phyloP scores from a whole-genome alignment of 2,888 invertebrate species.

The Emmelina monodactyla region DNA sequence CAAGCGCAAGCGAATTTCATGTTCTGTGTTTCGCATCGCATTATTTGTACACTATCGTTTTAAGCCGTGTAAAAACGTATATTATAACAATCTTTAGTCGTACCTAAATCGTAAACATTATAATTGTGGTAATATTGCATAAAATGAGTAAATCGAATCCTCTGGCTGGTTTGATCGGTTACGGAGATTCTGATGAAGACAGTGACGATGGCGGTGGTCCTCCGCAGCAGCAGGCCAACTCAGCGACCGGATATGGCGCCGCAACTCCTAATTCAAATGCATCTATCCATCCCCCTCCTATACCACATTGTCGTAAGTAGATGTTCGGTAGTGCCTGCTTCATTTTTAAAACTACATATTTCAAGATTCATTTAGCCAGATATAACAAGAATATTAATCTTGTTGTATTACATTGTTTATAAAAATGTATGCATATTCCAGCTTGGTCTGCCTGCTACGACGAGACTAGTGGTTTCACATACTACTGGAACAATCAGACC shows the following conservation, averaged over 20 bases:
- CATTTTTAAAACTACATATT: background rate
- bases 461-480: conserved; percentile 65
- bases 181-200: conserved; percentile 53
- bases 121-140: background rate
- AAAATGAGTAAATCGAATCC: conserved; percentile 49
- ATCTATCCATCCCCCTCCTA: conserved; percentile 45
- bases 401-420: background rate
- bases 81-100: too few relatives aligned
- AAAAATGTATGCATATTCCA: conserved; percentile 19
- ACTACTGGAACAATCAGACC: conserved; percentile 69
- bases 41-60: too few relatives aligned
- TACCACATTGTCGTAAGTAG: conserved; percentile 51
- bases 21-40: too few relatives aligned
- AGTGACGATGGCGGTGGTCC: conserved; percentile 27
- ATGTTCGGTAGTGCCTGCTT: background rate
- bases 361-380: background rate
- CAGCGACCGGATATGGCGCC: conserved; percentile 2
- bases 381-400: background rate
- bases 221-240: background rate
- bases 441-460: conserved; percentile 71
- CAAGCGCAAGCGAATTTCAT: too few relatives aligned
- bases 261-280: conserved; percentile 9
- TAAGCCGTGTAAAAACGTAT: too few relatives aligned
- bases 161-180: conserved; percentile 40
- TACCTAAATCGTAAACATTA: too few relatives aligned